A percentile compares a stretch with the other conserved stretches of the same genome.
Conservation (phyloP, 1,140 invertebrate genomes). For the Drosophila malerkotliana region DNA sequence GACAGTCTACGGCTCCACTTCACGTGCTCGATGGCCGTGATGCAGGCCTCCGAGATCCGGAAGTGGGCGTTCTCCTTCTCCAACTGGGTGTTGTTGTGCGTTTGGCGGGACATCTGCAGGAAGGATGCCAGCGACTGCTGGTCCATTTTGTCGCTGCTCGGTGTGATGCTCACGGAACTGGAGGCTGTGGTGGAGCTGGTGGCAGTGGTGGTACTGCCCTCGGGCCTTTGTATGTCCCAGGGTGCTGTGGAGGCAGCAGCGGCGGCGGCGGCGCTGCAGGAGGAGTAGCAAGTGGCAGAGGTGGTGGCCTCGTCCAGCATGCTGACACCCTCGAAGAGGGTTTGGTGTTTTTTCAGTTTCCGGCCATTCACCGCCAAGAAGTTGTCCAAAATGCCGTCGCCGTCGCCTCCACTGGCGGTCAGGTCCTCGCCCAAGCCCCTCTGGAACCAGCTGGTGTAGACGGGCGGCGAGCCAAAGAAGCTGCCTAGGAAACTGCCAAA, state of each 20-base stretch:
- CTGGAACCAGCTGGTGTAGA: constrained; percentile 72
- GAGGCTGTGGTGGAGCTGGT: constrained; percentile 48
- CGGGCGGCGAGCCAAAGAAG: constrained; percentile 63
- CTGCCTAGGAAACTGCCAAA: constrained; percentile 63
- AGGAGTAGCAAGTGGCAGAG: constrained; percentile 54
- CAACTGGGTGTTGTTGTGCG: constrained; percentile 89
- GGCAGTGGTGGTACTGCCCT: constrained; percentile 25
- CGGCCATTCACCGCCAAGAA: constrained; percentile 84
- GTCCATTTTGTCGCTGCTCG: constrained; percentile 84
- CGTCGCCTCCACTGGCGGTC: constrained; percentile 7
- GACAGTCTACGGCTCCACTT: constrained; percentile 74
- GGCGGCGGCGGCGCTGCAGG: not conserved
- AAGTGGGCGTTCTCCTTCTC: constrained; percentile 95
- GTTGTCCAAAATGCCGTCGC: constrained; percentile 61
- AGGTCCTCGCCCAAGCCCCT: constrained; percentile 33
- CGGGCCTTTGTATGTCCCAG: constrained; percentile 39
- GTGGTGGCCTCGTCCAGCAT: constrained; percentile 62
- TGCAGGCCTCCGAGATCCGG: constrained; percentile 92
- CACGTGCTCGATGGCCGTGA: constrained; percentile 92
- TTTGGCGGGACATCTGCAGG: constrained; percentile 89
- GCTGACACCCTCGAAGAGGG: constrained; percentile 87
- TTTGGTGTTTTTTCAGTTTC: constrained; percentile 86
- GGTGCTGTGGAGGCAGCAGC: constrained; percentile 82
- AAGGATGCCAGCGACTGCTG: constrained; percentile 91
- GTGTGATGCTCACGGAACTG: constrained; percentile 50